Conservation (phyloP, 2,888 invertebrate species). For the Junonia oenone region DNA sequence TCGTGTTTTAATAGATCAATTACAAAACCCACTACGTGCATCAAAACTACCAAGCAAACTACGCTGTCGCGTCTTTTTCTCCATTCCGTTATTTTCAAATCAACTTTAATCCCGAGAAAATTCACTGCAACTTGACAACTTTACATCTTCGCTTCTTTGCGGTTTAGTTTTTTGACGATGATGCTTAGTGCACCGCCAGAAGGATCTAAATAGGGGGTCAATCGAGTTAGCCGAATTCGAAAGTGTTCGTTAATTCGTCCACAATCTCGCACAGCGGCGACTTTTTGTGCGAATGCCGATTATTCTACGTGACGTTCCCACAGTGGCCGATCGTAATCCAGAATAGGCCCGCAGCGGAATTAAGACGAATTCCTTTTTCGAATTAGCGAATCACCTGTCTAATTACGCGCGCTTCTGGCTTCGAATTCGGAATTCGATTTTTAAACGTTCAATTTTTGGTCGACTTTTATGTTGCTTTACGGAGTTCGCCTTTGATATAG, state of each 20-base stretch:
- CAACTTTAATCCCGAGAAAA: slow-evolving; percentile 20
- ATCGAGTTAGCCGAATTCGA: not conserved
- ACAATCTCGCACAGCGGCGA: slow-evolving; percentile 36
- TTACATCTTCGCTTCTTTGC: slow-evolving; percentile 2
- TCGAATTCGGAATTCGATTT: slow-evolving; percentile 45
- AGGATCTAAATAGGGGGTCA: slow-evolving; percentile 12
- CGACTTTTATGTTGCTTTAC: slow-evolving; percentile 8
- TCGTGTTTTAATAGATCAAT: too few relatives aligned
- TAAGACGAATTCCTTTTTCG: slow-evolving; percentile 66
- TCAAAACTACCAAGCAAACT: not conserved
- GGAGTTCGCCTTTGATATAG: slow-evolving; percentile 4
- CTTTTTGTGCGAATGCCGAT: slow-evolving; percentile 71
- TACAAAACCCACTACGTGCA: not conserved
- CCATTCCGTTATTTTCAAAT: slow-evolving; percentile 5
- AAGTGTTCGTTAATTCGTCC: slow-evolving; percentile 20
- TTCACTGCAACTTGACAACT: slow-evolving; percentile 10
- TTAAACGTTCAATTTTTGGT: slow-evolving; percentile 25
- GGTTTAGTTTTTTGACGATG: not conserved
- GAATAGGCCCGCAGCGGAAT: slow-evolving; percentile 50
- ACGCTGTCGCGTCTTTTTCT: not conserved
- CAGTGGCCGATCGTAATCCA: slow-evolving; percentile 47
- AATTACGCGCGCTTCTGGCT: slow-evolving; percentile 51
- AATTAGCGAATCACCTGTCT: slow-evolving; percentile 78
- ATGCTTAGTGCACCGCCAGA: slow-evolving; percentile 6
- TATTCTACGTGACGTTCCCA: slow-evolving; percentile 76